Base-by-base conservation (phyloP, 2,797 vertebrate species). In the Syngnathus rostellatus region DNA sequence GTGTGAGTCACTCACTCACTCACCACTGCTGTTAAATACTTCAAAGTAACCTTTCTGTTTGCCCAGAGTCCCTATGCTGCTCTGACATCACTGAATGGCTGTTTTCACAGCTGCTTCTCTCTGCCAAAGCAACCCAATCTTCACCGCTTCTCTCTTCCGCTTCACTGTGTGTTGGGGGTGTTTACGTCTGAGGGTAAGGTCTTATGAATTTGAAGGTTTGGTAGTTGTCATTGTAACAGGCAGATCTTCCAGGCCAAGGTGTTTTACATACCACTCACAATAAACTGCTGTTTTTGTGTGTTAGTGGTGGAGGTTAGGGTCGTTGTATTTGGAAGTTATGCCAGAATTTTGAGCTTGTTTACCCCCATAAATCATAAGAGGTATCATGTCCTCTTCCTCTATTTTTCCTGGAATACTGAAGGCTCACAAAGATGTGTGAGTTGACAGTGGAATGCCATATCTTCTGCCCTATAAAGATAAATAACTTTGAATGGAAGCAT, bases 21-120 rank as follows among this genome's bases (percentile, higher is more conserved):
- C 63, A 40, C 64, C 21, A 58, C 62, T 63, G 48, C 64, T 65
- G 73, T 80, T 77, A 80, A 81, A 77, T 72, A 77, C 83, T 83
- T 89, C 81, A 87, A 85, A 89, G 88, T 43, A 67, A 57, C 63
- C 70, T 72, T 25, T 71, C 69, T 79, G 31, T 3, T 31, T 31
- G 83, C 86, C 87, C 87, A 89, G 67, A 80, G 83, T 86, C 72
- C 86, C 72, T 19, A 78, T 65, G 80, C 74, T 69, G 72, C 79
- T 80, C 81, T 90, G 88, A 89, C 89, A 88, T 90, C 89, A 88
- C 82, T 73, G 38, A 19, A 65, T 64, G 79, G 68, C 77, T 91
- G 85, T 91, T 91, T 91, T 81, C 79, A 84, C 86, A 91, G 88
- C 89, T 90, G 89, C 79, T 45, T 59, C 66, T 63, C 68, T 39